Percentiles rank a stretch among this genome's conserved stretches.
Evolutionary conservation across 2,888 invertebrate genomes (phyloP).

Genomic region (Cerastis leucographa): DNA sequence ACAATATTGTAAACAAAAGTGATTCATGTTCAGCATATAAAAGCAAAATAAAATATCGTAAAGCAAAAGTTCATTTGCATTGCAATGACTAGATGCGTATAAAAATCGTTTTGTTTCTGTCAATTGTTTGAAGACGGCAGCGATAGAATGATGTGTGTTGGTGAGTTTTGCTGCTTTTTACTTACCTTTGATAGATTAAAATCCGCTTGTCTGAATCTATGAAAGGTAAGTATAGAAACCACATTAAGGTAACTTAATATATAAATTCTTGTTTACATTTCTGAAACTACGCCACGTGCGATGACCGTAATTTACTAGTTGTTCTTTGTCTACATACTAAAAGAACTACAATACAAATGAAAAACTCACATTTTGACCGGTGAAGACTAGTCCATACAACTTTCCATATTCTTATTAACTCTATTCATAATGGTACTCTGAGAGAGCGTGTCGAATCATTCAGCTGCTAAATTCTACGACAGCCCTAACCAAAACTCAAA

Average conservation of each 20-base stretch:
- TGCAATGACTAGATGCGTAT: neutral
- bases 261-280: neutral
- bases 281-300: neutral
- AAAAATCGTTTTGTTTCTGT: neutral
- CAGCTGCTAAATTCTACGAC: neutral
- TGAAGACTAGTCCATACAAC: neutral
- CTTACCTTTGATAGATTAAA: too few relatives aligned
- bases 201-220: neutral
- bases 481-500: conserved; percentile 55
- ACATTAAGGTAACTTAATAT: neutral
- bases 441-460: neutral
- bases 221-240: neutral
- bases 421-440: neutral
- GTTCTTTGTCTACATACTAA: too few relatives aligned
- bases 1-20: conserved; percentile 25
- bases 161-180: neutral
- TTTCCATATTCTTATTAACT: neutral
- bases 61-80: neutral
- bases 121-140: neutral
- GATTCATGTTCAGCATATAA: conserved; percentile 17
- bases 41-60: neutral
- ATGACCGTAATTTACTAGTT: neutral
- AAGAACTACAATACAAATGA: neutral
- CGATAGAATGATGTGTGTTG: neutral
- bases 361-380: too few relatives aligned